Percentiles rank a stretch among this genome's conserved stretches.
Conservation (phyloP, 2,797 vertebrate genomes). For the Typhlichthys eigenmanni region DNA sequence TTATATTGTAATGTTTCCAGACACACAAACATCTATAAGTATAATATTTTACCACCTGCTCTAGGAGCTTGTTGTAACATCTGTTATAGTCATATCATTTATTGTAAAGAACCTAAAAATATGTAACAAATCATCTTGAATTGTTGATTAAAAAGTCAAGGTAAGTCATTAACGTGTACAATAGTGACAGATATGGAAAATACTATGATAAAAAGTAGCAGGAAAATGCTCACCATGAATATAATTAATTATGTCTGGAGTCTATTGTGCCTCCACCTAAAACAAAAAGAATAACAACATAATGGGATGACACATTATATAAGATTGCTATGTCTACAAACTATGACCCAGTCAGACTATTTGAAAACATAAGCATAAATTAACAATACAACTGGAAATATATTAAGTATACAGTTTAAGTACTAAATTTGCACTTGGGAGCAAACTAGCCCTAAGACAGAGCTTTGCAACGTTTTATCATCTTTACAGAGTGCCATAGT, state of each 20-base stretch:
- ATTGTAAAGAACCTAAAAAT: no score
- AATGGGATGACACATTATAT: background rate
- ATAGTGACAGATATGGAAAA: no score
- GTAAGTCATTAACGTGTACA: no score
- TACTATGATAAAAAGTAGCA: background rate
- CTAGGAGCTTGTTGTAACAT: background rate
- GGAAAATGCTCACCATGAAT: constrained; percentile 31
- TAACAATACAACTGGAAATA: background rate
- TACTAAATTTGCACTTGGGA: no score
- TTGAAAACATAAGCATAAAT: no score
- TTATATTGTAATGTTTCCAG: background rate
- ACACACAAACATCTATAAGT: background rate
- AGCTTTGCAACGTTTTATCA: background rate
- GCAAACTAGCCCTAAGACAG: no score
- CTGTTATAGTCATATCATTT: no score
- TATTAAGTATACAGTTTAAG: background rate
- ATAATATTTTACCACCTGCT: background rate
- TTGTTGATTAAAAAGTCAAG: no score
- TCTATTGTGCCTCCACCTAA: constrained; percentile 30
- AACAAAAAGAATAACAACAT: constrained; percentile 15
- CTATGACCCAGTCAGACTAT: no score
- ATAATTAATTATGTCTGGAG: constrained; percentile 15
- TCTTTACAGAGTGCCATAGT: constrained; percentile 22
- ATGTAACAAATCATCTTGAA: no score
- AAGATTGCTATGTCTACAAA: background rate